These are phyloP conservation scores for Autographa pulchrina DNA, from an alignment of 2,888 invertebrate genomes.

Conservation along the genomic window DNA sequence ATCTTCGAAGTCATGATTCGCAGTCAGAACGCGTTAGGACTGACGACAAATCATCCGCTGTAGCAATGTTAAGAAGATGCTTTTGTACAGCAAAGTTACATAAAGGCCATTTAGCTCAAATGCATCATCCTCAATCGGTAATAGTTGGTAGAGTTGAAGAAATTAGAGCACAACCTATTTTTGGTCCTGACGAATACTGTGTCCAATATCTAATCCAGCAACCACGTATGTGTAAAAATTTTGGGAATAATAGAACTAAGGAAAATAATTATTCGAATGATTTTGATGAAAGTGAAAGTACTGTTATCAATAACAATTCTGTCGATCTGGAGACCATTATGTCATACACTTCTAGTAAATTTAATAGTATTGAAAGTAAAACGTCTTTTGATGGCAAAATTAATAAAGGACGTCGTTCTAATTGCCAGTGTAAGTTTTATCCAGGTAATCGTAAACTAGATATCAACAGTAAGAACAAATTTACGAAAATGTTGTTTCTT, in stretches of 20 bases:
- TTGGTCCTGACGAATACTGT: conserved; percentile 46
- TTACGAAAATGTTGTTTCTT: conserved; percentile 13
- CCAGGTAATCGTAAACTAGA: background rate
- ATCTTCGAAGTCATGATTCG: conserved; percentile 8
- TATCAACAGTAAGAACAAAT: background rate
- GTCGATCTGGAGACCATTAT: conserved; percentile 18
- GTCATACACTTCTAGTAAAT: conserved; percentile 53
- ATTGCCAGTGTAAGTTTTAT: conserved; percentile 2
- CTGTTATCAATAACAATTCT: background rate
- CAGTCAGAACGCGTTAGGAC: conserved; percentile 37
- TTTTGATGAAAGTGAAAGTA: background rate
- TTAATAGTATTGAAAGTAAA: conserved; percentile 59
- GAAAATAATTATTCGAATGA: conserved; percentile 32
- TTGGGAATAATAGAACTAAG: conserved; percentile 9
- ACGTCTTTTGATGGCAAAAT: background rate
- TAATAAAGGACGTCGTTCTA: conserved; percentile 6
- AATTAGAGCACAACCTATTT: conserved; percentile 38
- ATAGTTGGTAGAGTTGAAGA: conserved; percentile 46
- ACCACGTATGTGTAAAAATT: background rate
- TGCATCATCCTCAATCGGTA: conserved; percentile 1
- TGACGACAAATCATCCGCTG: conserved; percentile 53
- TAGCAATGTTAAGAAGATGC: conserved; percentile 65
- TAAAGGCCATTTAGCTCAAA: conserved; percentile 27
- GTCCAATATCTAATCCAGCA: conserved; percentile 50
- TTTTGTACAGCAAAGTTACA: conserved; percentile 67